Percentiles rank a stretch among this genome's conserved stretches.
phyloP scores from a whole-genome alignment of 2,113 vertebrate genomes.

The Python bivittatus region DNA sequence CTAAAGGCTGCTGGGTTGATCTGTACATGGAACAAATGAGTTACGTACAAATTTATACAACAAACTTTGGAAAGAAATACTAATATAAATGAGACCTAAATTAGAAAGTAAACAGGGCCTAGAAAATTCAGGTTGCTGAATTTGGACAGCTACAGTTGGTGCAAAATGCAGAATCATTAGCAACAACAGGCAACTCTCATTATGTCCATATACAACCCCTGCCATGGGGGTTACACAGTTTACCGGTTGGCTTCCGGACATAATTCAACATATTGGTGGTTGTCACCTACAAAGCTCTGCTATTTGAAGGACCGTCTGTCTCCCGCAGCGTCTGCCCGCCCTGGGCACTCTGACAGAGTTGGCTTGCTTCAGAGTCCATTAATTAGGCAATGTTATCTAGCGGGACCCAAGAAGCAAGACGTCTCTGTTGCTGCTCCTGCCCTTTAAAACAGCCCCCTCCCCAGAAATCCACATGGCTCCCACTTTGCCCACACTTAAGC shows the following conservation, averaged over 20 bases:
- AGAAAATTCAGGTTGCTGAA: not conserved
- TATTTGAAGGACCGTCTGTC: not conserved
- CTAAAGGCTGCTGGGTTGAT: slow-evolving; percentile 93
- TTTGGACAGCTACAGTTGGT: not conserved
- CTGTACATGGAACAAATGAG: slow-evolving; percentile 69
- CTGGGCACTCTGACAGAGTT: not conserved
- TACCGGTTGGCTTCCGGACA: not conserved
- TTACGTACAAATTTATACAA: slow-evolving; percentile 3
- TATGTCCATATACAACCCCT: not conserved
- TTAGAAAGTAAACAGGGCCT: not conserved
- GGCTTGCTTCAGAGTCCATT: not conserved
- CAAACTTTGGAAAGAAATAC: slow-evolving; percentile 3
- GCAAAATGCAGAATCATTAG: not conserved
- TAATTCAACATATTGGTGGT: not conserved
- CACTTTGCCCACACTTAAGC: not conserved
- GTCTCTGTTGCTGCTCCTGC: not conserved
- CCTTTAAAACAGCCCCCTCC: not conserved
- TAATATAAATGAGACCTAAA: not conserved
- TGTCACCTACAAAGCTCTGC: not conserved
- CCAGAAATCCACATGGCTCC: not conserved
- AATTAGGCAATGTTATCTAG: not conserved
- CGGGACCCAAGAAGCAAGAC: not conserved
- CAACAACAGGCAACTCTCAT: not conserved
- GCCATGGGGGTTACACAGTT: not conserved
- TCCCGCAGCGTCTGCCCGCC: not conserved